Evolutionary conservation across 2,888 invertebrate species (phyloP), one percentile per base, ranked within the genome.

Genomic region (Morpho achilles): DNA sequence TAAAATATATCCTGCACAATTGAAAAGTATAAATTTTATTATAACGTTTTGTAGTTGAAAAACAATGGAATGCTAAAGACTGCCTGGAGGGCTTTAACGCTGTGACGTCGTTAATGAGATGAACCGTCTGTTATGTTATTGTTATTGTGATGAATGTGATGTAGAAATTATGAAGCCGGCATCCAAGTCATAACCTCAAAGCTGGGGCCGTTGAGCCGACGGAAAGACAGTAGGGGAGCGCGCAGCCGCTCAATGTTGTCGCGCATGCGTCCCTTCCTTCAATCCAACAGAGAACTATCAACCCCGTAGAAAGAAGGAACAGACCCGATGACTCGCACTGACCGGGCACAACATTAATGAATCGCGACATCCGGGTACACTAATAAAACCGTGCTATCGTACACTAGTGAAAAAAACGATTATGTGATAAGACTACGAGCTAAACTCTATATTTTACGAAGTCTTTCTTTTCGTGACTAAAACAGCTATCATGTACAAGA

Each of bases 401-500:
- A 63, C 59, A 70, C 64, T 67, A 73, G 69, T 72, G 72, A 74
- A 22, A 75, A 75, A 77, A 42, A 68, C 75, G 79, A 83, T 77
- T 74, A 88, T 87, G 89, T 88, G 82, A 86, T 79, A 76, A 71
- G 69, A 72, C 70, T 75, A 72, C 69, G 66, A 70, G 76, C 76
- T 68, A 69, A 64, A 70, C 69, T 66, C 5, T 67, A 73, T 77
- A 52, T 61, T 58, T 66, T 65, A 75, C 67, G 75, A 82, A 84
- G 87, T 87, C 81, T 80, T 81, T 80, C 75, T 75, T 80, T 79
- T 78, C 73, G 79, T 79, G 75, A 74, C 61, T 75, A 77, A 73
- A 71, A 67, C 75, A 60, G 71, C 70, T 72, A 87, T 74, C 72
- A 95, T 95, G 95, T 94, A 94, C 86, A 95, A 94, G 86, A 94